Percentiles rank a stretch among this genome's conserved stretches.
These are phyloP conservation scores for Spinus olivaceus DNA, from an alignment of 2,797 vertebrate genomes.

Conservation along the genomic window DNA sequence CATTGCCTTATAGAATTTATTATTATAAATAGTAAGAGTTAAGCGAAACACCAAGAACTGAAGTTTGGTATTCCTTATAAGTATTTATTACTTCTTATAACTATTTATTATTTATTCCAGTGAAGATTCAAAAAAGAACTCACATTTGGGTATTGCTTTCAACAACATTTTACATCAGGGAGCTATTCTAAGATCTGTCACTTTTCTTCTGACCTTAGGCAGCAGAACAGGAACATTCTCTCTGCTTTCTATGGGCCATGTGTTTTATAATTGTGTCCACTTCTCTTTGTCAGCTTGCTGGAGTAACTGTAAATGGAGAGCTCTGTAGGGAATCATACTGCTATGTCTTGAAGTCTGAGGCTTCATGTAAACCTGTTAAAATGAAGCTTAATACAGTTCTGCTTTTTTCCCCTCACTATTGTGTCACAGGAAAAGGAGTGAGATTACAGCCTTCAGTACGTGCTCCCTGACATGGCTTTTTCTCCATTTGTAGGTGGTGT, in stretches of 20 bases:
- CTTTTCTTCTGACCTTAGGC: not conserved
- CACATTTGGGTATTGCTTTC: not conserved
- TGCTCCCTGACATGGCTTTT: not conserved
- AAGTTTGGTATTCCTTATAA: not conserved
- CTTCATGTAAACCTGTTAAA: not conserved
- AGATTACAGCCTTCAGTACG: not conserved
- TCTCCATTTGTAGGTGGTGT: conserved; percentile 83
- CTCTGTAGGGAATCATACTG: not conserved
- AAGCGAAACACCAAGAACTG: not conserved
- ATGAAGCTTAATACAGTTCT: not conserved
- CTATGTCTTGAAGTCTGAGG: not conserved
- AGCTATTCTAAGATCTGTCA: not conserved
- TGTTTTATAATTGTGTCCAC: not conserved
- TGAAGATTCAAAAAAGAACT: not conserved
- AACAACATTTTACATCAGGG: not conserved
- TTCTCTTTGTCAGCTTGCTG: not conserved
- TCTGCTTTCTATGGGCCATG: not conserved
- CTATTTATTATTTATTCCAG: not conserved
- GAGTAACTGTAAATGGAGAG: not conserved
- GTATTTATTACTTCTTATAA: not conserved
- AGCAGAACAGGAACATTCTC: not conserved
- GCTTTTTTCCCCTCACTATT: not conserved
- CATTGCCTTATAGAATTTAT: not conserved
- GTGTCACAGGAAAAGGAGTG: not conserved
- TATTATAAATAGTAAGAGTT: not conserved